Base-by-base conservation (phyloP, 2,888 invertebrate genomes). In the Prosopocoilus inquinatus region DNA sequence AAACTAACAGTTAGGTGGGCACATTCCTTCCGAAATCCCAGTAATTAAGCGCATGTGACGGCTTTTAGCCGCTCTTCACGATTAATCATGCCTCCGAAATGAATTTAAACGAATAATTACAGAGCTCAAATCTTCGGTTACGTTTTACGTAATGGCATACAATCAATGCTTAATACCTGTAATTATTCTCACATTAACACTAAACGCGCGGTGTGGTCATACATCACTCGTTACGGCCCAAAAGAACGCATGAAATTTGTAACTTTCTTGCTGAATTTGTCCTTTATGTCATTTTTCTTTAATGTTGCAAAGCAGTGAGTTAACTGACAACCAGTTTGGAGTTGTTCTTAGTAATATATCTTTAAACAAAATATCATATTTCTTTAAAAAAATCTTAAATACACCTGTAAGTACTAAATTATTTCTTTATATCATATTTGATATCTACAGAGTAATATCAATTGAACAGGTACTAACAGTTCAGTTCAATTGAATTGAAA, bases 101-200 rank as follows among this genome's bases (percentile, higher is more conserved):
- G 56, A 38, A 62, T 65, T 65, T 62, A 62, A 62, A 58, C 53
- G 59, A 63, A 62, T 65, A 63, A 65, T 64, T 63, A 62, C 61
- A 48, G 53, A 59, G 47, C 51, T 59, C 49, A 55, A 61, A 60
- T 58, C 57, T 54, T 54, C 45, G 54, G 62, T 59, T 58, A 52
- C 55, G 55, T 34, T 54, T 41, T 50, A 53, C 44, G 51, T 57
- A 61, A 58, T 62, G 47, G 43, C 55, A 55, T 60, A 59, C 59
- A 64, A 65, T 65, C 64, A 64, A 50, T 60, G 57, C 51, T 58
- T 64, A 61, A 64, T 63, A 60, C 61, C 63, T 59, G 63, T 64
- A 65, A 65, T 65, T 65, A 65, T 65, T 63, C 61, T 63, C 64
- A 57, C 64, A 64, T 64, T 64, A 63, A 60, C 63, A 54, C 59